phyloP scores from a whole-genome alignment of 2,888 invertebrate species.

The Lamproptera curius region DNA sequence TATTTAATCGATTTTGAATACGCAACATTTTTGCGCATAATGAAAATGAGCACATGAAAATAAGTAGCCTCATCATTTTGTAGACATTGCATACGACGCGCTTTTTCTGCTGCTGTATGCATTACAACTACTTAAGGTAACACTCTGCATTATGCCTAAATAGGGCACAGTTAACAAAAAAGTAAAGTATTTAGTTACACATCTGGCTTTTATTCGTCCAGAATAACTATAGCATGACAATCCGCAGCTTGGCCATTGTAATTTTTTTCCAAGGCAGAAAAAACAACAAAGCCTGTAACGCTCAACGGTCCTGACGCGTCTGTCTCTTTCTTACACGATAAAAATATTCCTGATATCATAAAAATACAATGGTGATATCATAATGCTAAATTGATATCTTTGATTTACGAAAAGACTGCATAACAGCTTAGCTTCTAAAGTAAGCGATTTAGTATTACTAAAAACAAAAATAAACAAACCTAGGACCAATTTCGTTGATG shows the following conservation, averaged over 20 bases:
- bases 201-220: not conserved
- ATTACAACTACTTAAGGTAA: not conserved
- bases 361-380: constrained; percentile 61
- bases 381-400: constrained; percentile 43
- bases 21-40: constrained; percentile 1
- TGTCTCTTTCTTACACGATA: constrained; percentile 63
- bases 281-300: constrained; percentile 53
- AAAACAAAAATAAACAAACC: constrained; percentile 81
- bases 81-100: not conserved
- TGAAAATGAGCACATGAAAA: constrained; percentile 4
- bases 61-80: not conserved
- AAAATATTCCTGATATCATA: constrained; percentile 64
- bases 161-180: not conserved
- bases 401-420: constrained; percentile 6
- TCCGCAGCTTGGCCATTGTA: constrained; percentile 19
- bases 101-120: not conserved
- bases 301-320: constrained; percentile 60
- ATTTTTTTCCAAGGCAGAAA: constrained; percentile 27
- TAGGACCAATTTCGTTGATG: constrained; percentile 88
- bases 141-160: not conserved
- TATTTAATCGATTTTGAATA: constrained; percentile 6
- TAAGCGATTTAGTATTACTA: not conserved
- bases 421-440: constrained; percentile 18
- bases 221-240: not conserved
- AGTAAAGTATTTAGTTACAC: not conserved